Base-by-base conservation (phyloP, 2,797 vertebrate genomes). In the Pipistrellus pipistrellus region DNA sequence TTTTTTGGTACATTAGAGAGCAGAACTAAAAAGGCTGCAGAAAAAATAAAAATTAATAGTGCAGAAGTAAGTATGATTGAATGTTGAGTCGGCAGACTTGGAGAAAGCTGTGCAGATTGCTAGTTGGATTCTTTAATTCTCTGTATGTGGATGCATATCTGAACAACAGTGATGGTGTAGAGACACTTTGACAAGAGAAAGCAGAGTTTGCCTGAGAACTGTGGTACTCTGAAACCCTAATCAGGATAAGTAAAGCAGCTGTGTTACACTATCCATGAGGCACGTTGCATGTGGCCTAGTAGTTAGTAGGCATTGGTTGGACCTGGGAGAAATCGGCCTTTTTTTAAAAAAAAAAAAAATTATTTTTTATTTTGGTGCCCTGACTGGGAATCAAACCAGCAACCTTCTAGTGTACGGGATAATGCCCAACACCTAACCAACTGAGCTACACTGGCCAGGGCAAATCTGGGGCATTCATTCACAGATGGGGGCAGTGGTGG, bases 1-100 rank as follows among this genome's bases (percentile, higher is more conserved):
- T 14, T 89, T 85, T 81, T 90, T 18, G 13, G 46, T 51, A 51
- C 21, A 5, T 71, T 46, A 77, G 68, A 80, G 57, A 84, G 66
- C 46, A 76, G 62, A 48, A 55, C 75, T 76, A 21, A 71, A 44
- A 78, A 48, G 51, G 17, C 57, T 27, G 69, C 69, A 84, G 78
- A 27, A 18, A 82, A 73, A 72, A 17, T 82, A 23, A 73, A 38
- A 64, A 38, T 51, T 46, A 25, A 68, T 69, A 46, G 57, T 82
- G 53, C 21, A 23, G 68, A 89, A 81, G 23, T 66, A 30, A 72
- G 27, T 62, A 0, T 62, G 57, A 30, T 35, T 51, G 68, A 8
- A 30, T 35, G 69, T 38, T 48, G 83, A 73, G 48, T 82, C 38
- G 6, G 59, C 59, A 21, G 71, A 68, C 8, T 38, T 82, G 76